Percentiles rank a stretch among this genome's conserved stretches.
phyloP scores from a whole-genome alignment of 2,113 vertebrate genomes.

The Apodemus speciosus region DNA sequence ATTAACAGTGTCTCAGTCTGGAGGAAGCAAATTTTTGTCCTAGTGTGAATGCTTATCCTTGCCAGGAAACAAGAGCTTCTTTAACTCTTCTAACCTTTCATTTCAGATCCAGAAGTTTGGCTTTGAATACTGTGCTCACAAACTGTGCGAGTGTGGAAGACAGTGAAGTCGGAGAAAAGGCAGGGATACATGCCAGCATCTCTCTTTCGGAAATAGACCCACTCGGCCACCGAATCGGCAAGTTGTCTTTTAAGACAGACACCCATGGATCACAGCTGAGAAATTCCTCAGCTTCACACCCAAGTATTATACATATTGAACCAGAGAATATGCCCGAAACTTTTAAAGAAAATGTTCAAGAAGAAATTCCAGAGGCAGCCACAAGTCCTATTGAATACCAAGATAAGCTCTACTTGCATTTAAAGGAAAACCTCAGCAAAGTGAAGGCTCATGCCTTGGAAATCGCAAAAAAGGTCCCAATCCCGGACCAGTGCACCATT shows the following conservation, averaged over 20 bases:
- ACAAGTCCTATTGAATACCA: slow-evolving; percentile 69
- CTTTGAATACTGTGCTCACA: slow-evolving; percentile 85
- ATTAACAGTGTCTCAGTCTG: not conserved
- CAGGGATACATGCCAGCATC: slow-evolving; percentile 81
- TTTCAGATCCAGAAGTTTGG: slow-evolving; percentile 93
- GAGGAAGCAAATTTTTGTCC: not conserved
- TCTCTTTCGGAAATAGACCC: slow-evolving; percentile 81
- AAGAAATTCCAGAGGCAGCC: slow-evolving; percentile 65
- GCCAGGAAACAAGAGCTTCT: not conserved
- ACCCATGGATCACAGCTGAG: slow-evolving; percentile 60
- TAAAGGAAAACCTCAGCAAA: slow-evolving; percentile 91
- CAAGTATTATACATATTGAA: slow-evolving; percentile 44
- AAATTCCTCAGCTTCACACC: slow-evolving; percentile 70
- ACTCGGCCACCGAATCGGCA: slow-evolving; percentile 77
- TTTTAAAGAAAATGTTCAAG: slow-evolving; percentile 33
- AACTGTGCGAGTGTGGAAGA: slow-evolving; percentile 86
- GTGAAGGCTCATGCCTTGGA: slow-evolving; percentile 90
- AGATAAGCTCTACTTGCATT: slow-evolving; percentile 91
- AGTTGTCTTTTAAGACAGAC: slow-evolving; percentile 42
- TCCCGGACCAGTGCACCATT: slow-evolving; percentile 93
- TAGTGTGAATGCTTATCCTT: not conserved
- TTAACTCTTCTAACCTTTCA: slow-evolving; percentile 38
- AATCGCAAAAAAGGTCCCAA: slow-evolving; percentile 89
- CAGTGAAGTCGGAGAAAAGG: slow-evolving; percentile 79
- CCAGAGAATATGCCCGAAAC: slow-evolving; percentile 60